A percentile compares a stretch with the other conserved stretches of the same genome.
Conservation (phyloP, 2,888 invertebrate genomes). For the Junonia oenone region DNA sequence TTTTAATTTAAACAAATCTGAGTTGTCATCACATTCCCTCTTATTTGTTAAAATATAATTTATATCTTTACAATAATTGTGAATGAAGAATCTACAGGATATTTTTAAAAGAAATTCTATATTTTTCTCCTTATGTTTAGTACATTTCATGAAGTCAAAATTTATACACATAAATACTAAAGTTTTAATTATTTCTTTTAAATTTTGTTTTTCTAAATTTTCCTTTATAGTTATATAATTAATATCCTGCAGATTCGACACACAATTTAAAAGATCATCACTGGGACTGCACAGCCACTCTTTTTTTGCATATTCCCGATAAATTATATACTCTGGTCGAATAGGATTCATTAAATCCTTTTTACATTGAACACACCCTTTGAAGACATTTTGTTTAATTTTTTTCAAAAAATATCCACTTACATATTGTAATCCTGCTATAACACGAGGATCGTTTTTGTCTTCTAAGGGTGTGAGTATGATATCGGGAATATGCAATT, state of each 20-base stretch:
- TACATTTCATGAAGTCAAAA: conserved; percentile 10
- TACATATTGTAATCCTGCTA: conserved; percentile 23
- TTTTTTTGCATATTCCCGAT: too few relatives aligned
- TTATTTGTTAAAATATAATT: conserved; percentile 11
- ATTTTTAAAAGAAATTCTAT: conserved; percentile 15
- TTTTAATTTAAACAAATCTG: neutral
- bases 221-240: conserved; percentile 18
- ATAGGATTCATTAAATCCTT: neutral
- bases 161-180: conserved; percentile 8
- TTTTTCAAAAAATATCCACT: conserved; percentile 28
- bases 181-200: conserved; percentile 15
- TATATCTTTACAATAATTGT: conserved; percentile 25
- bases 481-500: conserved; percentile 1
- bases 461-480: conserved; percentile 12
- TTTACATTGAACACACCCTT: neutral
- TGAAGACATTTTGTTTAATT: conserved; percentile 17
- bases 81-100: conserved; percentile 25
- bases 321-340: too few relatives aligned
- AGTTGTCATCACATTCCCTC: conserved; percentile 23
- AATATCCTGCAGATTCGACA: conserved; percentile 6
- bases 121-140: conserved; percentile 10
- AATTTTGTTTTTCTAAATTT: conserved; percentile 14
- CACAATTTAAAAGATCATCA: neutral
- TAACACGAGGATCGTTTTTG: conserved; percentile 10
- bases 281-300: neutral